These are phyloP conservation scores for Epinephelus awoara DNA, from an alignment of 2,797 vertebrate species.

Conservation along the genomic window DNA sequence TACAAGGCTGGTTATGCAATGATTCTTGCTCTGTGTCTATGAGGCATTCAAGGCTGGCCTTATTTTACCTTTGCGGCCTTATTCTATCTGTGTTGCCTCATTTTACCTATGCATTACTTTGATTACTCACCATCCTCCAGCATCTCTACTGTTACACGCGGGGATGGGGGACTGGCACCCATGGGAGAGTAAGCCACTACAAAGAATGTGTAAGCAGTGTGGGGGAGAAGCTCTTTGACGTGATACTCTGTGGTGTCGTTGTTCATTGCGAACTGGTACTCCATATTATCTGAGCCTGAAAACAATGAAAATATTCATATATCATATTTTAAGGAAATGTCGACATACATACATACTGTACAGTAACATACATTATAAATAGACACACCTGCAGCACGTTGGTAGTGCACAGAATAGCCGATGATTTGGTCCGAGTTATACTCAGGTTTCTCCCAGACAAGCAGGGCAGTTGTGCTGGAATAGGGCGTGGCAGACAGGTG, in stretches of 20 bases:
- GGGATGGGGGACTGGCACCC: slow-evolving; percentile 93
- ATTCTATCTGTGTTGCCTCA: neutral
- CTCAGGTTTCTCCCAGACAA: slow-evolving; percentile 94
- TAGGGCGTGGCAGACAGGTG: slow-evolving; percentile 88
- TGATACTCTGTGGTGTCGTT: slow-evolving; percentile 96
- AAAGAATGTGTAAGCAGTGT: slow-evolving; percentile 95
- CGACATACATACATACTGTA: neutral
- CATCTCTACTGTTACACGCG: slow-evolving; percentile 90
- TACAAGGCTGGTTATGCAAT: slow-evolving; percentile 14
- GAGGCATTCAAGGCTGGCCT: too few relatives aligned
- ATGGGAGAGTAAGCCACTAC: slow-evolving; percentile 97
- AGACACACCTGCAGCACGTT: slow-evolving; percentile 87
- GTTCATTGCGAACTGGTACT: slow-evolving; percentile 98
- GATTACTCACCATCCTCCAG: slow-evolving; percentile 92
- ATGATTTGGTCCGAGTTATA: slow-evolving; percentile 97
- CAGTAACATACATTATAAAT: neutral
- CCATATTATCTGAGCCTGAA: slow-evolving; percentile 92
- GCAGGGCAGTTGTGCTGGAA: slow-evolving; percentile 92
- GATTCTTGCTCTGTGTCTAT: neutral
- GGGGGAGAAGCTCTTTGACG: slow-evolving; percentile 94
- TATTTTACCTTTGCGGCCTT: too few relatives aligned
- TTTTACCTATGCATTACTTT: slow-evolving; percentile 9
- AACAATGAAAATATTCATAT: slow-evolving; percentile 5
- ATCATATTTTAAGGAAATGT: neutral
- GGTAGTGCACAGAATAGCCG: slow-evolving; percentile 97